Evolutionary conservation across 2,113 vertebrate species (phyloP), one percentile per base, ranked within the genome.

Genomic region (Rhinoderma darwinii): DNA sequence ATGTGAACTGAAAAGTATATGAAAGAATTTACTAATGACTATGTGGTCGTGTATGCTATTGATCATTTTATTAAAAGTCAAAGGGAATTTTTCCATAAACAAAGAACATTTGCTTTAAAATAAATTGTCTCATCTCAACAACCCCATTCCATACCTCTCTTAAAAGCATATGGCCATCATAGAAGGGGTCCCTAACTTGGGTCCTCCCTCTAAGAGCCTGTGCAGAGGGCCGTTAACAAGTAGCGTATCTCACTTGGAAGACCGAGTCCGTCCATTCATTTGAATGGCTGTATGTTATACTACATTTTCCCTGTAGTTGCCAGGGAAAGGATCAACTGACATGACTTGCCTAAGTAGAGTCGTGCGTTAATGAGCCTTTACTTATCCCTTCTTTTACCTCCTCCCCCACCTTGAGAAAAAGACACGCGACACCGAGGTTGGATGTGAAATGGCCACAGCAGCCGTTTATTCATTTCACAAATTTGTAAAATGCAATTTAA

Each of bases 21-120:
- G 9, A 72, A 68, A 39, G 68, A 72, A 72, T 37, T 39, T 72
- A 41, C 68, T 72, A 39, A 72, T 72, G 20, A 20, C 68, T 70
- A 18, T 70, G 32, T 39, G 37, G 15, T 25, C 18, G 0, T 39
- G 18, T 72, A 41, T 8, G 18, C 68, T 25, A 18, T 25, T 25
- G 10, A 20, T 39, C 8, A 41, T 41, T 41, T 25, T 41, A 41
- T 20, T 70, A 70, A 70, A 20, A 32, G 27, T 1, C 11, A 18
- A 32, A 63, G 11, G 59, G 9, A 63, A 63, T 63, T 66, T 66
- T 66, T 0, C 27, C 15, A 35, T 35, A 35, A 15, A 18, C 1
- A 35, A 15, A 66, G 18, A 63, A 30, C 17, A 30, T 27, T 63
- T 1, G 30, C 15, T 63, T 30, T 3, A 63, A 63, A 30, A 12